A percentile compares a stretch with the other conserved stretches of the same genome.
Evolutionary conservation across 2,888 invertebrate genomes (phyloP).

Genomic region (Bugula neritina): DNA sequence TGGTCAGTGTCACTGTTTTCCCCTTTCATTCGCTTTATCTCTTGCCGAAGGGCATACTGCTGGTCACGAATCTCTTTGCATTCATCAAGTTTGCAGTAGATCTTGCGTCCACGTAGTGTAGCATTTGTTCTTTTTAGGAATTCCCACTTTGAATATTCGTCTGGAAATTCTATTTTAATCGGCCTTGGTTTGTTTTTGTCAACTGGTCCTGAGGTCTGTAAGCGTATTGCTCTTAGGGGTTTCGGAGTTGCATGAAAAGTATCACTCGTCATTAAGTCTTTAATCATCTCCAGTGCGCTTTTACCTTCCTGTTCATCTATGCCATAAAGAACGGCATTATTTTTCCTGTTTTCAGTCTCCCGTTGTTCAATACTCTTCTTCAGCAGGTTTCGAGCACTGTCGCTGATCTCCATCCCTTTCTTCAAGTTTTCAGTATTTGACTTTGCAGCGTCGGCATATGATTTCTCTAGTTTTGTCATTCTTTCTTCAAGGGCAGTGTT

Average conservation of each 20-base stretch:
- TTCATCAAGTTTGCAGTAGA: background rate
- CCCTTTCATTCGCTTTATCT: background rate
- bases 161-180: background rate
- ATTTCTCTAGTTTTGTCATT: background rate
- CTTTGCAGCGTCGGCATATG: background rate
- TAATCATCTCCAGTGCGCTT: background rate
- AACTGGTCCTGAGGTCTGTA: background rate
- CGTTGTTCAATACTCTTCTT: background rate
- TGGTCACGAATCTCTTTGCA: background rate
- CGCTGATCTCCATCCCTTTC: background rate
- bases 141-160: background rate
- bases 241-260: background rate
- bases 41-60: background rate
- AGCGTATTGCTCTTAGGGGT: background rate
- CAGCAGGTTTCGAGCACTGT: background rate
- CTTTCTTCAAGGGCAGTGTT: background rate
- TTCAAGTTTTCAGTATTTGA: background rate
- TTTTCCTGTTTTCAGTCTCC: background rate
- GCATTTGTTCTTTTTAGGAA: conserved; percentile 5
- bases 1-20: background rate
- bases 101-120: background rate
- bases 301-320: background rate
- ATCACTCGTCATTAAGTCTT: background rate
- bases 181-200: background rate
- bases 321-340: conserved; percentile 2